phyloP scores from a whole-genome alignment of 2,797 vertebrate species.

The Pangasius djambal region DNA sequence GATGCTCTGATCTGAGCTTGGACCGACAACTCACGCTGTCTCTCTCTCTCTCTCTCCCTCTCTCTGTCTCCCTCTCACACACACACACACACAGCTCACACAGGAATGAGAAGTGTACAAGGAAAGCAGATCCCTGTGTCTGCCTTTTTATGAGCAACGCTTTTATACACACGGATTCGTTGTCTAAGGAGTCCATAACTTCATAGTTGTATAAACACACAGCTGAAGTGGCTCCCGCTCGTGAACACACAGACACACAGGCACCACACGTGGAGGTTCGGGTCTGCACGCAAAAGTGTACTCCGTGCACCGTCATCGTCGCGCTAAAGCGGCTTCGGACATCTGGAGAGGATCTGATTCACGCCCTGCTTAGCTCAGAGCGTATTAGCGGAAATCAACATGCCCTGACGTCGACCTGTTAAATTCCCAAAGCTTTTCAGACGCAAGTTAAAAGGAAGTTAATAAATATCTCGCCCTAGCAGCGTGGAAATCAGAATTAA shows the following conservation, averaged over 20 bases:
- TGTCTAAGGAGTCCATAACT: neutral
- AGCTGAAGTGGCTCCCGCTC: neutral
- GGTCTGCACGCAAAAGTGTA: neutral
- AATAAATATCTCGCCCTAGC: too few relatives aligned
- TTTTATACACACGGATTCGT: neutral
- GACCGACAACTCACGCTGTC: neutral
- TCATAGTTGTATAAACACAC: neutral
- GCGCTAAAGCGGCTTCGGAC: too few relatives aligned
- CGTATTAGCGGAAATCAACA: too few relatives aligned
- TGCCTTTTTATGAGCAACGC: neutral
- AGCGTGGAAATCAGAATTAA: neutral
- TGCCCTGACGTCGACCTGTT: too few relatives aligned
- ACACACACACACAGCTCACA: too few relatives aligned
- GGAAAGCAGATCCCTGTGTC: neutral
- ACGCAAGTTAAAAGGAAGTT: too few relatives aligned
- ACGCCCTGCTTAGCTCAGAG: too few relatives aligned
- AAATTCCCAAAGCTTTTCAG: too few relatives aligned
- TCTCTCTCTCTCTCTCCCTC: neutral
- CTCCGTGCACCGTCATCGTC: neutral
- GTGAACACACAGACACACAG: neutral
- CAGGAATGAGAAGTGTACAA: neutral
- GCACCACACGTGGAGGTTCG: neutral
- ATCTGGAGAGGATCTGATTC: too few relatives aligned
- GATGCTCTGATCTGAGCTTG: constrained; percentile 71
- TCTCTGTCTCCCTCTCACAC: neutral